phyloP scores from a whole-genome alignment of 2,797 vertebrate genomes.

The Argentina silus region DNA sequence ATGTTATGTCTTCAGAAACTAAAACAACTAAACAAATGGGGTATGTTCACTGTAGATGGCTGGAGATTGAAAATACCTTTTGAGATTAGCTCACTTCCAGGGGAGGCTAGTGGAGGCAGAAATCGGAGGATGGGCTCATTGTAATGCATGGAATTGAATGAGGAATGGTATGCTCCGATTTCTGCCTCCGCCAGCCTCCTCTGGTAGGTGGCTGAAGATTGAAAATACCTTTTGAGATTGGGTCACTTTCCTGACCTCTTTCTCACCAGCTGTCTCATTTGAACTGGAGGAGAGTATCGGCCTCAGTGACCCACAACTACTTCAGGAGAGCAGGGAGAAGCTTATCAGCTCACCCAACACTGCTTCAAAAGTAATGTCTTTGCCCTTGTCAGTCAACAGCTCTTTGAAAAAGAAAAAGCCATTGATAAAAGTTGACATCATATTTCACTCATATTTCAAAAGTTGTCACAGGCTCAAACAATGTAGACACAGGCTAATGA shows the following conservation, averaged over 20 bases:
- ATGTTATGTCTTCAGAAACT: too few species aligned
- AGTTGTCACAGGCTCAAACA: neutral
- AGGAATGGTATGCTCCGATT: neutral
- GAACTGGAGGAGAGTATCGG: neutral
- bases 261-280: neutral
- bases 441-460: neutral
- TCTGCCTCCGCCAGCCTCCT: neutral
- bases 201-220: too few species aligned
- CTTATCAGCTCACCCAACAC: neutral
- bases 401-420: neutral
- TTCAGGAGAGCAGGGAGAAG: neutral
- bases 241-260: neutral
- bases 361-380: neutral
- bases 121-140: too few species aligned
- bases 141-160: too few species aligned
- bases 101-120: too few species aligned
- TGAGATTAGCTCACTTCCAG: too few species aligned
- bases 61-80: too few species aligned
- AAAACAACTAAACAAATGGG: too few species aligned
- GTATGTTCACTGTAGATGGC: too few species aligned
- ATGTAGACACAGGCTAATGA: neutral
- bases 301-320: neutral
- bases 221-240: too few species aligned
- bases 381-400: neutral
- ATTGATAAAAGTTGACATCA: neutral